Evolutionary conservation across 2,888 invertebrate genomes (phyloP), one percentile per base, ranked within the genome.

Genomic region (Rhamphomyia laevipes): DNA sequence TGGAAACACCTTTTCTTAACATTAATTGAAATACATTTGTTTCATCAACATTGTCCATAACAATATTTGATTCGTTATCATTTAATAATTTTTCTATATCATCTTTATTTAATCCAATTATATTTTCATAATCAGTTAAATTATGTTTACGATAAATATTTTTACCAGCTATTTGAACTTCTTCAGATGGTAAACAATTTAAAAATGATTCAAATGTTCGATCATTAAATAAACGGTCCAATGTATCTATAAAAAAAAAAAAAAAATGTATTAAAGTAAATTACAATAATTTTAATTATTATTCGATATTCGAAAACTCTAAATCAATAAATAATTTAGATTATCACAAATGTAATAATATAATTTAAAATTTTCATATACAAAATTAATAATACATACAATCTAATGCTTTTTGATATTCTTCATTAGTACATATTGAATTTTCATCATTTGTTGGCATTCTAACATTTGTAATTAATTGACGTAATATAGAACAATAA

Each of bases 1-100:
- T 76, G 52, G 77, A 75, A 48, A 76, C 77, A 42, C 69, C 68
- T 52, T 67, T 66, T 4, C 68, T 64, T 42, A 69, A 53, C 3
- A 66, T 65, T 10, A 69, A 44, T 52, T 69, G 68, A 45, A 69
- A 69, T 0, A 68, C 65, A 58, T 69, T 69, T 15, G 60, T 61
- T 51, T 68, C 68, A 50, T 69, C 68, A 30, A 69, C 63, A 52
- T 67, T 68, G 41, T 69, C 68, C 64, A 67, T 66, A 3, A 67
- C 63, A 47, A 65, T 51, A 27, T 51, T 50, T 4, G 50, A 47
- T 38, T 52, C 50, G 23, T 52, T 50, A 12, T 48, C 18, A 48
- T 50, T 54, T 53, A 48, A 43, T 51, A 50, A 31, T 46, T 46
- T 16, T 31, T 42, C 17, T 47, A 37, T 42, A 49, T 33, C 15